phyloP scores from a whole-genome alignment of 2,888 invertebrate genomes.

The Troglohyphantes excavatus region DNA sequence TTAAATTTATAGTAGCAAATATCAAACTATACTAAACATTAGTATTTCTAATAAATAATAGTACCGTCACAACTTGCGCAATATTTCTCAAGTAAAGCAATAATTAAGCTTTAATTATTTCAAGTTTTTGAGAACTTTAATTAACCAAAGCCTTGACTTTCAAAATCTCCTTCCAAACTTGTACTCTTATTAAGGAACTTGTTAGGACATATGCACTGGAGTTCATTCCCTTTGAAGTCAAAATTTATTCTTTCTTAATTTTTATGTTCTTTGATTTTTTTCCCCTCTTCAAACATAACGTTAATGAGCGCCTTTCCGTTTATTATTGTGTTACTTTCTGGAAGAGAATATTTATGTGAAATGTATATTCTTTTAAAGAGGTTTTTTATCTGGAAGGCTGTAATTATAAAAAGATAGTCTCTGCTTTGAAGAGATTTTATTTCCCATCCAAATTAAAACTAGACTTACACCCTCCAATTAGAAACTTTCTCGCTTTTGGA shows the following conservation, averaged over 20 bases:
- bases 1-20: no score
- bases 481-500: no score
- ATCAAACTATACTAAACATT: no score
- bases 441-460: neutral
- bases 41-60: no score
- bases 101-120: no score
- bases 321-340: slow-evolving; percentile 11
- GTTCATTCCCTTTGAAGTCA: slow-evolving; percentile 24
- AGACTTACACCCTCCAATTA: no score
- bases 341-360: slow-evolving; percentile 17
- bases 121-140: no score
- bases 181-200: neutral
- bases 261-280: slow-evolving; percentile 15
- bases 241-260: slow-evolving; percentile 37
- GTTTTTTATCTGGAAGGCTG: neutral
- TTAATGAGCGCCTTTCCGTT: slow-evolving; percentile 31
- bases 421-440: neutral
- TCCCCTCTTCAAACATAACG: neutral
- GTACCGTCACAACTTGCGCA: no score
- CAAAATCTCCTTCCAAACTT: neutral
- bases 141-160: no score
- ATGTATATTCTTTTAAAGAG: neutral
- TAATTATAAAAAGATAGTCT: neutral
- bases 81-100: no score
- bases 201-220: neutral